phyloP scores from a whole-genome alignment of 2,888 invertebrate species.

The Pristionchus arcanus region DNA sequence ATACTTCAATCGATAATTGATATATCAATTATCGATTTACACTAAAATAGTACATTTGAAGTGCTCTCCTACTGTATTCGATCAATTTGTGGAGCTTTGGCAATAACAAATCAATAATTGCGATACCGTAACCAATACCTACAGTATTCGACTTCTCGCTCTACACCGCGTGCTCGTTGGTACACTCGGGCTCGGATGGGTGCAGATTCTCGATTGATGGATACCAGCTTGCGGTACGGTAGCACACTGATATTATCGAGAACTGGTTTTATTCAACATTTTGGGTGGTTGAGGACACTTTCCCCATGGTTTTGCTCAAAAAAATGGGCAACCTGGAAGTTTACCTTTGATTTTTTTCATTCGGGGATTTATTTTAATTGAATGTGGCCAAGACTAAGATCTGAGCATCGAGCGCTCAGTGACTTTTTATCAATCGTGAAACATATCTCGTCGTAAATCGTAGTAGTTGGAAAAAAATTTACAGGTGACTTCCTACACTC shows the following conservation, averaged over 20 bases:
- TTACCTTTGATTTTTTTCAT: too few species aligned
- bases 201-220: constrained; percentile 73
- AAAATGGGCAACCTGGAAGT: background rate
- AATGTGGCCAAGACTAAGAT: too few species aligned
- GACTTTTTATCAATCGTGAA: too few species aligned
- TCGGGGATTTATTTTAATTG: too few species aligned
- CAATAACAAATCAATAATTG: background rate
- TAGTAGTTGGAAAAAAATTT: background rate
- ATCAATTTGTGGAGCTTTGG: background rate
- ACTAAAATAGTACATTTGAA: too few species aligned
- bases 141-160: constrained; percentile 78
- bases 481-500: constrained; percentile 72
- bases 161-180: constrained; percentile 73
- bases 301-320: too few species aligned
- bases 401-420: too few species aligned
- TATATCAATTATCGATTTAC: background rate
- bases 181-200: constrained; percentile 69
- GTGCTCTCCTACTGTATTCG: background rate
- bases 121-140: constrained; percentile 52
- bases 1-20: background rate
- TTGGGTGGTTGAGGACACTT: too few species aligned
- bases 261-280: background rate
- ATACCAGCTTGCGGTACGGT: constrained; percentile 48
- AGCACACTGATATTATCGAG: background rate
- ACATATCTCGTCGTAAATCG: too few species aligned